phyloP scores from a whole-genome alignment of 2,797 vertebrate species.

The Champsocephalus esox region DNA sequence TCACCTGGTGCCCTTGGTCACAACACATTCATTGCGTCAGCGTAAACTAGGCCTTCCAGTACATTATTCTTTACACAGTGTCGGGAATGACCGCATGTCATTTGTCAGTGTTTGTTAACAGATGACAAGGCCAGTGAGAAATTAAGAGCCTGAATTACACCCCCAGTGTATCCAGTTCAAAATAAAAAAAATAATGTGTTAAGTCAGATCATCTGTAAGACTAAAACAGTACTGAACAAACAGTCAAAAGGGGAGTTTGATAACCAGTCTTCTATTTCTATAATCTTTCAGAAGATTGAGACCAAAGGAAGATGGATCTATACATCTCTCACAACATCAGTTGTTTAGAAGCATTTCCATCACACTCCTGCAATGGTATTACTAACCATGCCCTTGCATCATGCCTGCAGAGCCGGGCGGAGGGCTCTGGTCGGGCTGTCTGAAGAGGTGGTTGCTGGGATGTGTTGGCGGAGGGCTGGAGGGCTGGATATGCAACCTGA shows the following conservation, averaged over 20 bases:
- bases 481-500: constrained; percentile 96
- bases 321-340: constrained; percentile 13
- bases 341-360: constrained; percentile 4
- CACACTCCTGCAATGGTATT: background rate
- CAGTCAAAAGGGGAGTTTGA: background rate
- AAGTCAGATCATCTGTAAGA: background rate
- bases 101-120: constrained; percentile 1
- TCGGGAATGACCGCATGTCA: background rate
- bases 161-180: background rate
- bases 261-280: background rate
- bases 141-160: constrained; percentile 11
- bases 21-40: background rate
- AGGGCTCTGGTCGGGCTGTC: constrained; percentile 93
- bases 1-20: background rate
- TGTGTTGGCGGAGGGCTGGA: constrained; percentile 98
- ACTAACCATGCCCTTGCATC: constrained; percentile 93
- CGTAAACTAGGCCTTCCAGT: background rate
- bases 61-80: constrained; percentile 8
- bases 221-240: background rate
- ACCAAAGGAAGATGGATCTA: background rate
- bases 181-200: constrained; percentile 2
- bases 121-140: background rate
- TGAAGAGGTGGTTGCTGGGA: constrained; percentile 97
- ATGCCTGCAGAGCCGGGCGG: constrained; percentile 90
- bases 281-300: background rate